phyloP scores from a whole-genome alignment of 2,797 vertebrate species.

The Parotocinclus haroldoi region DNA sequence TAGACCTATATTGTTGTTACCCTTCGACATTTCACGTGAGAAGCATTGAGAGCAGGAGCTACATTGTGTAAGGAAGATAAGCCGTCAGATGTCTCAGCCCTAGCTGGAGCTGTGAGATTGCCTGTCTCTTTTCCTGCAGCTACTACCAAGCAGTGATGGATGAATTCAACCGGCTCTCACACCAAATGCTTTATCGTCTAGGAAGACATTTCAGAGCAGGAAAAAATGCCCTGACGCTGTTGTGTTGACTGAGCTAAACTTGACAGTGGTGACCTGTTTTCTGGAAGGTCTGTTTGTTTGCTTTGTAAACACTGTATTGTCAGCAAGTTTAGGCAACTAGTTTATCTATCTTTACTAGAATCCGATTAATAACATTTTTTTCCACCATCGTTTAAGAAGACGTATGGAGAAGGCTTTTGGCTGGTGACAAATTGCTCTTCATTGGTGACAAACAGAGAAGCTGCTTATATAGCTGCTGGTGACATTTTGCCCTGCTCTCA shows the following conservation, averaged over 20 bases:
- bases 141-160: conserved; percentile 39
- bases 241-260: conserved; percentile 4
- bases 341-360: neutral
- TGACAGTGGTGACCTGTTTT: conserved; percentile 5
- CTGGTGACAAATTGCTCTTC: conserved; percentile 37
- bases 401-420: neutral
- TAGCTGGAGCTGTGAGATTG: conserved; percentile 33
- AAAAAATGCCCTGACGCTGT: conserved; percentile 11
- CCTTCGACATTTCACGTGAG: too few species aligned
- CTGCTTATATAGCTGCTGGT: neutral
- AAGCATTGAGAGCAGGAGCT: conserved; percentile 9
- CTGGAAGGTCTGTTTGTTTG: neutral
- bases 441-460: conserved; percentile 24
- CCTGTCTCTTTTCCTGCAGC: conserved; percentile 21
- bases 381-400: neutral
- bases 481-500: too few species aligned
- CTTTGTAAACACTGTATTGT: too few species aligned
- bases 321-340: neutral
- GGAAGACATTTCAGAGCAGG: conserved; percentile 34
- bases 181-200: conserved; percentile 28
- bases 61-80: conserved; percentile 35
- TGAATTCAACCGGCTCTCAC: conserved; percentile 32
- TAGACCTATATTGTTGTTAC: too few species aligned
- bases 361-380: neutral
- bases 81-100: conserved; percentile 14